Conservation (phyloP, 2,797 vertebrate species). For the Tauraco hartlaubi region DNA sequence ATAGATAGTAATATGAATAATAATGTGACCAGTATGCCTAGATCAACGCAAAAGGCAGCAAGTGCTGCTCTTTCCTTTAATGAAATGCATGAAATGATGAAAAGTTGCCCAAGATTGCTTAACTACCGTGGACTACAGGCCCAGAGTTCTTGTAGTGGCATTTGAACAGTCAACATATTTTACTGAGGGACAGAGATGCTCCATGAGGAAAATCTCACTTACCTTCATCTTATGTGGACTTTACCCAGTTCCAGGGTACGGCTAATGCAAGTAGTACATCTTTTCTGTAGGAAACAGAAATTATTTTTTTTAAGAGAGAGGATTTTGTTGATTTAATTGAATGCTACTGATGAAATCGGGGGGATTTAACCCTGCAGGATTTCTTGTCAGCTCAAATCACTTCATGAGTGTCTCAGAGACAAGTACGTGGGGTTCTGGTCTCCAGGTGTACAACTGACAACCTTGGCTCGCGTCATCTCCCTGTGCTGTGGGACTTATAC, state of each 20-base stretch:
- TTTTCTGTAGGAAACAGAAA: neutral
- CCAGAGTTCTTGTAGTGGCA: neutral
- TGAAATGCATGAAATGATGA: neutral
- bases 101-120: neutral
- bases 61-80: neutral
- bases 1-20: neutral
- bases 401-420: neutral
- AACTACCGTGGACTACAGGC: neutral
- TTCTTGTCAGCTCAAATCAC: neutral
- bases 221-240: neutral
- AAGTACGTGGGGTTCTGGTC: neutral
- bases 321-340: neutral
- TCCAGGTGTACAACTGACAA: neutral
- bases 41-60: neutral
- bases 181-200: neutral
- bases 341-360: neutral
- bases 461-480: neutral
- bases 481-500: fast-evolving
- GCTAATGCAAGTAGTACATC: fast-evolving
- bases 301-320: neutral
- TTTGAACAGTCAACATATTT: neutral
- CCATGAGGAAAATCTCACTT: neutral
- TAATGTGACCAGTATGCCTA: neutral
- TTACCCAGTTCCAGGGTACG: neutral
- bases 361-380: neutral